Evolutionary conservation across 2,797 vertebrate genomes (phyloP).

Genomic region (Rhabdomys pumilio): DNA sequence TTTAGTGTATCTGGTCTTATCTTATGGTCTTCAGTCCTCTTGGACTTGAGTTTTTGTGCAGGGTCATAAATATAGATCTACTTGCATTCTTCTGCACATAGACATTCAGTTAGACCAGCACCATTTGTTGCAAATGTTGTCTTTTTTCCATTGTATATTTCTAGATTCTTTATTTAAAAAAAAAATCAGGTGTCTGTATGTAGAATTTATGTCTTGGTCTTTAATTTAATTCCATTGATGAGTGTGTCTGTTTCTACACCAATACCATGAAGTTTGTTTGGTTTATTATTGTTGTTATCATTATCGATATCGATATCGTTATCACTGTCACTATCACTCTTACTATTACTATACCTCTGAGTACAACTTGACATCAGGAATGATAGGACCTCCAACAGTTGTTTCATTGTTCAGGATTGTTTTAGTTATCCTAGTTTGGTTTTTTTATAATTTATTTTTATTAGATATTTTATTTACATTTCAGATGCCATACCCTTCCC

Average conservation of each 20-base stretch:
- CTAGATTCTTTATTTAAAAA: neutral
- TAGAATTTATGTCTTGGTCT: neutral
- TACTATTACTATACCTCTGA: neutral
- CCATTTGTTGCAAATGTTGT: neutral
- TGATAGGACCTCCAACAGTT: neutral
- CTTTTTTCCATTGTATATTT: neutral
- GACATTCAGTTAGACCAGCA: neutral
- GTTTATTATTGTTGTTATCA: too few relatives aligned
- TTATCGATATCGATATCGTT: too few relatives aligned
- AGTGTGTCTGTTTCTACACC: neutral
- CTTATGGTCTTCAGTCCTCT: neutral
- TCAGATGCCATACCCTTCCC: too few relatives aligned
- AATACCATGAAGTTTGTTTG: neutral
- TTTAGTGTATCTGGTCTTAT: neutral
- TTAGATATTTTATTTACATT: too few relatives aligned
- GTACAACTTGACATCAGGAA: neutral
- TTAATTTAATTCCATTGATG: neutral
- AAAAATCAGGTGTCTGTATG: neutral
- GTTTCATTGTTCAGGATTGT: neutral
- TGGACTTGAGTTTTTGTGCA: neutral
- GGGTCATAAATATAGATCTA: neutral
- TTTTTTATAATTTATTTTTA: too few relatives aligned
- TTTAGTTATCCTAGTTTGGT: neutral
- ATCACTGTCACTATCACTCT: rapidly evolving
- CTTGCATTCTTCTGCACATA: neutral